Base-by-base conservation (phyloP, 1,140 invertebrate species). In the Drosophila paulistorum region DNA sequence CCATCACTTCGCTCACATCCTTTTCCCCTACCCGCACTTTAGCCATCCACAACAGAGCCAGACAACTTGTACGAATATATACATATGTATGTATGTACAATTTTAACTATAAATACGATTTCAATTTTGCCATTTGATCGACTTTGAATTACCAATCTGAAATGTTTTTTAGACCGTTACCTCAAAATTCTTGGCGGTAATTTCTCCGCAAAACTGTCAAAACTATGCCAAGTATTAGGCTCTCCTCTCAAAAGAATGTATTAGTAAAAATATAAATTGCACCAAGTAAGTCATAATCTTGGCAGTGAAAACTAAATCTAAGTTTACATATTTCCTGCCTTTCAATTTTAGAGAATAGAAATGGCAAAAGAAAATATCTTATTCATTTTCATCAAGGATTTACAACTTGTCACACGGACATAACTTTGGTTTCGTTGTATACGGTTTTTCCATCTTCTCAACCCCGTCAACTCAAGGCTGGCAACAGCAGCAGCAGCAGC, bases 101-200 rank as follows among this genome's bases (percentile, higher is more conserved):
- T 17, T 48, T 23, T 6, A 51, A 39, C 37, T 51, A 51, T 20
- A 51, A 5, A 51, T 23, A 23, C 45, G 45, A 51, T 51, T 51
- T 51, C 9, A 17, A 51, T 51, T 23, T 51, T 51, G 45, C 17
- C 45, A 11, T 51, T 51, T 51, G 20, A 51, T 11, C 45, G 45
- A 14, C 9, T 51, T 51, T 51, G 17, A 39, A 39, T 39, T 39
- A 39, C 17, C 45, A 23, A 10, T 51, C 3, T 11, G 14, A 51
- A 11, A 4, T 48, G 2, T 30, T 30, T 30, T 26, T 26, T 26
- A 26, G 23, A 30, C 10, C 9, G 20, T 51, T 11, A 11, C 10
- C 45, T 23, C 45, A 51, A 51, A 23, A 37, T 11, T 35, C 2
- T 48, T 48, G 14, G 42, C 14, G n/a, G 7, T 20, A 6, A 2